These are phyloP conservation scores for Chaetura pelagica DNA, from an alignment of 2,113 vertebrate genomes.

Conservation along the genomic window DNA sequence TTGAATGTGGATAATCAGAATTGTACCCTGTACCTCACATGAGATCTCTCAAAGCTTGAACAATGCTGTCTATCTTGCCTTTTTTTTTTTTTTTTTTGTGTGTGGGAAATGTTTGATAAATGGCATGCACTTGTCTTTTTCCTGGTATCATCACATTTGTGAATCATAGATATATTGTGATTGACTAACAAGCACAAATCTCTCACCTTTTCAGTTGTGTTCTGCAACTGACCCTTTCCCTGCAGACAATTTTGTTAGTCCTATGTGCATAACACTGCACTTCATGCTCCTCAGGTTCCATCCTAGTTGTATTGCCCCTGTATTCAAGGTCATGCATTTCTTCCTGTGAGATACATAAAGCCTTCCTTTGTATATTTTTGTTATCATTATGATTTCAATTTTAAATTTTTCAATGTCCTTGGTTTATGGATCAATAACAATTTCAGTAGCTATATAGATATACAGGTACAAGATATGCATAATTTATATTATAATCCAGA, in stretches of 20 bases:
- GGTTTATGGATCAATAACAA: neutral
- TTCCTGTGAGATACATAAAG: neutral
- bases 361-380: neutral
- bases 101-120: neutral
- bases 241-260: neutral
- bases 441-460: neutral
- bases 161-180: neutral
- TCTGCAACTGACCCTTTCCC: neutral
- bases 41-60: neutral
- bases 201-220: neutral
- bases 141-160: neutral
- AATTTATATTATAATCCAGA: neutral
- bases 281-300: neutral
- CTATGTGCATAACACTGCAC: neutral
- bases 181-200: neutral
- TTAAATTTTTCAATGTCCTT: neutral
- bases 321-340: neutral
- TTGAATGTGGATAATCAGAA: neutral
- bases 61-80: neutral
- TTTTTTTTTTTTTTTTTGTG: no score
- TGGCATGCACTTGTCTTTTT: neutral
- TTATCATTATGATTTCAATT: neutral
- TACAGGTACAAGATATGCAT: neutral
- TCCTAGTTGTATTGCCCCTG: neutral
- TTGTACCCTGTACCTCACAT: neutral